These are phyloP conservation scores for Hypselothyrea guttata DNA, from an alignment of 2,888 invertebrate genomes.

Conservation along the genomic window DNA sequence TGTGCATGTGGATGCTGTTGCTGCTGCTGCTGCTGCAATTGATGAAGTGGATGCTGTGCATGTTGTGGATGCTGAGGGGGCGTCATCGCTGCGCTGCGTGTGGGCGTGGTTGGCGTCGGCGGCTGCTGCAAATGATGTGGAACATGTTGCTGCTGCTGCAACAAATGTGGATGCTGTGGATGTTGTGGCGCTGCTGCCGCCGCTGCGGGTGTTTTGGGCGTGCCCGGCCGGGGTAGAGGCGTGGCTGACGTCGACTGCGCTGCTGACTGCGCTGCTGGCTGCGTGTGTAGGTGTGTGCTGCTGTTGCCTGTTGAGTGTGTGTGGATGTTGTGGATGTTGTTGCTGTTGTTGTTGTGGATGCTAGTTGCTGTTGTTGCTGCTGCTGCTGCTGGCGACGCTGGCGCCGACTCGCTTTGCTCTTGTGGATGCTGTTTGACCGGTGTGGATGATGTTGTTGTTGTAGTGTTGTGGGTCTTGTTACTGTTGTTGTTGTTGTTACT, in stretches of 20 bases:
- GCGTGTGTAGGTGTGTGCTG: slow-evolving; percentile 7
- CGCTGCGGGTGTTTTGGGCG: slow-evolving; percentile 52
- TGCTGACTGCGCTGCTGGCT: slow-evolving; percentile 21
- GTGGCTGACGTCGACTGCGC: slow-evolving; percentile 26
- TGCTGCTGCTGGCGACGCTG: slow-evolving; percentile 50
- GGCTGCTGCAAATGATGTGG: slow-evolving; percentile 50
- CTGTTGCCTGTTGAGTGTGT: slow-evolving; percentile 48
- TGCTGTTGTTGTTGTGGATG: slow-evolving; percentile 27
- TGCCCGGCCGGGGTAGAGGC: slow-evolving; percentile 47
- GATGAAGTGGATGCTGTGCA: slow-evolving; percentile 41
- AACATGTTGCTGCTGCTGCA: slow-evolving; percentile 34
- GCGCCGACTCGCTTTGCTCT: slow-evolving; percentile 54
- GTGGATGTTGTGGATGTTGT: slow-evolving; percentile 17
- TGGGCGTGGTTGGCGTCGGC: slow-evolving; percentile 55
- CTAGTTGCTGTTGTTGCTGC: slow-evolving; percentile 37
- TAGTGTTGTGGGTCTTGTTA: slow-evolving; percentile 54
- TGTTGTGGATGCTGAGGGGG: slow-evolving; percentile 36
- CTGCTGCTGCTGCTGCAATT: slow-evolving; percentile 49
- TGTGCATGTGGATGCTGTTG: slow-evolving; percentile 40
- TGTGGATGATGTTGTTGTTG: slow-evolving; percentile 62
- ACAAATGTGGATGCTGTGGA: slow-evolving; percentile 41
- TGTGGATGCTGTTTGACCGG: slow-evolving; percentile 63
- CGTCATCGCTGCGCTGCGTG: slow-evolving; percentile 45
- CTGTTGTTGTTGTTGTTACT: slow-evolving; percentile 52
- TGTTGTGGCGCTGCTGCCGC: slow-evolving; percentile 42